phyloP scores from a whole-genome alignment of 2,888 invertebrate genomes.

The Agapetus fuscipes region DNA sequence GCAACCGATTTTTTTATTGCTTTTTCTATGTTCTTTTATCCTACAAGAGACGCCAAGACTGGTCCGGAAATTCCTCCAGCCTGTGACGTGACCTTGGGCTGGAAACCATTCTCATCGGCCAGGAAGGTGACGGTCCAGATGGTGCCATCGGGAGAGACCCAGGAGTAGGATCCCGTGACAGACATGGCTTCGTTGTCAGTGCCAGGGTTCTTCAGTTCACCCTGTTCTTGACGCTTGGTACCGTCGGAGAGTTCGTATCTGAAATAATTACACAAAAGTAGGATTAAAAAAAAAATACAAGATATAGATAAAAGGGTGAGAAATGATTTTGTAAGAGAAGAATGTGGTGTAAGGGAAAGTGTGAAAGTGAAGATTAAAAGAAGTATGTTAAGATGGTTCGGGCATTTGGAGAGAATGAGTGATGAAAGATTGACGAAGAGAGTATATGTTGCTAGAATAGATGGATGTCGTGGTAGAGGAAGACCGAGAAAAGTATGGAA shows the following conservation, averaged over 20 bases:
- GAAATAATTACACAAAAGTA: slow-evolving; percentile 8
- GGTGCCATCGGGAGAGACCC: slow-evolving; percentile 29
- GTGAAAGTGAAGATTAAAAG: too few species aligned
- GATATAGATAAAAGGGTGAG: too few species aligned
- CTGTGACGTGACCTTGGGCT: slow-evolving; percentile 22
- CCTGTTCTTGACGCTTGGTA: slow-evolving; percentile 29
- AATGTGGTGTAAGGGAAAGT: too few species aligned
- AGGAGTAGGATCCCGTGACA: slow-evolving; percentile 30
- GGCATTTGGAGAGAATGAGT: too few species aligned
- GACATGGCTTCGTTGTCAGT: slow-evolving; percentile 30
- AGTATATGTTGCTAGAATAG: too few species aligned
- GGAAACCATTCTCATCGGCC: slow-evolving; percentile 38
- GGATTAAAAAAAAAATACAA: background rate
- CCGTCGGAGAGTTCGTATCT: slow-evolving; percentile 33
- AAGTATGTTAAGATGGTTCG: too few species aligned
- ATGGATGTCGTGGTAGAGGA: too few species aligned
- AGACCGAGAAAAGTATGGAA: too few species aligned
- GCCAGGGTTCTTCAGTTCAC: slow-evolving; percentile 30
- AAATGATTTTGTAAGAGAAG: too few species aligned
- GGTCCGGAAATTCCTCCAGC: slow-evolving; percentile 4
- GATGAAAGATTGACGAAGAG: too few species aligned
- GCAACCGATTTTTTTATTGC: too few species aligned
- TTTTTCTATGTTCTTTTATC: slow-evolving; percentile 12
- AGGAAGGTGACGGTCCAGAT: slow-evolving; percentile 33
- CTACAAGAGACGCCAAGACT: slow-evolving; percentile 15